Percentiles rank a stretch among this genome's conserved stretches.
phyloP scores from a whole-genome alignment of 2,888 invertebrate genomes.

The Gasteruption jaculator region DNA sequence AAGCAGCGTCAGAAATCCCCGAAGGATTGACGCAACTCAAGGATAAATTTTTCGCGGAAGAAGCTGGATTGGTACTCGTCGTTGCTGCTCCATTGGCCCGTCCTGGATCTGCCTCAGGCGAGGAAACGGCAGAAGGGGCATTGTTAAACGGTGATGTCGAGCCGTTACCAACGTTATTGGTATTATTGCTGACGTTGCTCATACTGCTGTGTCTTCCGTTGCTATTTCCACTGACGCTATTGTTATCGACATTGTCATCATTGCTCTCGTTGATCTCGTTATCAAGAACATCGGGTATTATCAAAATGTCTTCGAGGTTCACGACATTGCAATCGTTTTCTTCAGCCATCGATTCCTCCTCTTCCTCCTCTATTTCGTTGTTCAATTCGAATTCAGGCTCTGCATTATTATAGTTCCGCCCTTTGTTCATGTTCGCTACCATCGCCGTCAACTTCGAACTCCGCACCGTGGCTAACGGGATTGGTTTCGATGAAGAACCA shows the following conservation, averaged over 20 bases:
- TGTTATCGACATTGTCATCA: constrained; percentile 11
- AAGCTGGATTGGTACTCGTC: constrained; percentile 20
- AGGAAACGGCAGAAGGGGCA: no score
- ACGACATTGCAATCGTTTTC: constrained; percentile 25
- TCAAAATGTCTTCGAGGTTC: constrained; percentile 38
- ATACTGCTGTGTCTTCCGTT: constrained; percentile 6
- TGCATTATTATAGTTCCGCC: constrained; percentile 23
- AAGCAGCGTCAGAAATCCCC: constrained; percentile 31
- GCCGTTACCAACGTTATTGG: background rate
- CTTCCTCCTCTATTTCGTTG: constrained; percentile 25
- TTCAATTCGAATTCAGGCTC: constrained; percentile 28
- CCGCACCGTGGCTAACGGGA: constrained; percentile 40
- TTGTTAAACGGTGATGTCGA: no score
- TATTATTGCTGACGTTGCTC: background rate
- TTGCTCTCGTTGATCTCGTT: constrained; percentile 16
- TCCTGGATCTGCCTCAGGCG: no score
- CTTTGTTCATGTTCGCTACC: constrained; percentile 45
- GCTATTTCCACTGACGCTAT: constrained; percentile 7
- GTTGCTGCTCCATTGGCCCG: constrained; percentile 20
- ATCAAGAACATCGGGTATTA: constrained; percentile 34
- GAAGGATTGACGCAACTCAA: constrained; percentile 41
- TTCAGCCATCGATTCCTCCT: constrained; percentile 11
- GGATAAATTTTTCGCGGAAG: constrained; percentile 29
- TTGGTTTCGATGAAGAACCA: constrained; percentile 27
- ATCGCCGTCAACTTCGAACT: constrained; percentile 47